These are phyloP conservation scores for Myiotriccus ornatus DNA, from an alignment of 2,797 vertebrate species.

Conservation along the genomic window DNA sequence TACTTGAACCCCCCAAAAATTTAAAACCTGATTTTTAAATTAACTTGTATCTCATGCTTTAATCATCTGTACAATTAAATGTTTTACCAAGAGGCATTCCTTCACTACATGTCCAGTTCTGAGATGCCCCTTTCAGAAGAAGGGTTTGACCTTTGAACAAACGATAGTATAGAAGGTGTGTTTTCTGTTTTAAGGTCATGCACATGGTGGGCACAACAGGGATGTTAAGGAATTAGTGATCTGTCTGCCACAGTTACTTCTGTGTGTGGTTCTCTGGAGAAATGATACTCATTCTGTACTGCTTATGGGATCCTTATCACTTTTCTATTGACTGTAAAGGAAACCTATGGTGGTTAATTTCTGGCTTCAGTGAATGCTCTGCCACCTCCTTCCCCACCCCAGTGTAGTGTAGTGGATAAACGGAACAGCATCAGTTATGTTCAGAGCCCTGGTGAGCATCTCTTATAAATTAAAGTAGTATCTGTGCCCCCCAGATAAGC, in stretches of 20 bases:
- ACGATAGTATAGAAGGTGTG: accelerated
- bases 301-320: neutral
- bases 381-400: neutral
- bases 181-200: neutral
- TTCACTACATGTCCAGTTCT: neutral
- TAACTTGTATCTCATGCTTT: neutral
- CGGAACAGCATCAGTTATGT: neutral
- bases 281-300: neutral
- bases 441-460: neutral
- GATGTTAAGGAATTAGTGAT: neutral
- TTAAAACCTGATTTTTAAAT: neutral
- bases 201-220: neutral
- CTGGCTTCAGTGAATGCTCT: neutral
- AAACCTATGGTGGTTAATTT: neutral
- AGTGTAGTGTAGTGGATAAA: neutral
- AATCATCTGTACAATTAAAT: neutral
- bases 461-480: neutral
- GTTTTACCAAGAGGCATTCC: neutral
- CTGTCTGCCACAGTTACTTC: neutral
- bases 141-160: neutral
- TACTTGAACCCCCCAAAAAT: neutral
- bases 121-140: neutral
- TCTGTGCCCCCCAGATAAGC: neutral
- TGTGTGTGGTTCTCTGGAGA: neutral
- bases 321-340: neutral